Conservation (phyloP, 2,888 invertebrate species). For the Coenonympha arcania region DNA sequence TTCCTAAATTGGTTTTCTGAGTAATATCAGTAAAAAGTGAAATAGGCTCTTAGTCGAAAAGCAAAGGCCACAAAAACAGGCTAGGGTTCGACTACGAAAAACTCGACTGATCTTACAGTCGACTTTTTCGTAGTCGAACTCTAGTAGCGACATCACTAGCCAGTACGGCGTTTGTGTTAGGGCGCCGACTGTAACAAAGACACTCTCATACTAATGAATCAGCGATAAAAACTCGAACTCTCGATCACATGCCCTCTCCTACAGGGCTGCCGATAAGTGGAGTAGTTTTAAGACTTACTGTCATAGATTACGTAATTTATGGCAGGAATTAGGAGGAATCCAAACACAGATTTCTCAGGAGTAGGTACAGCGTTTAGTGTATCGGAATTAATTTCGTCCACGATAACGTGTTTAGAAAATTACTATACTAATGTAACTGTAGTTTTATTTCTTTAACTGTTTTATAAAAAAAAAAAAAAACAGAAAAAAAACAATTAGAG, state of each 20-base stretch:
- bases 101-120: neutral
- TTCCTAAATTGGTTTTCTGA: too few relatives aligned
- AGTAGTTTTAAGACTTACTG: constrained; percentile 15
- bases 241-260: constrained; percentile 55
- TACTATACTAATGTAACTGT: neutral
- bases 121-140: neutral
- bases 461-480: too few relatives aligned
- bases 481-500: too few relatives aligned
- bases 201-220: constrained; percentile 72
- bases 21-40: too few relatives aligned
- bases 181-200: constrained; percentile 57
- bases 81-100: neutral
- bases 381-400: constrained; percentile 5
- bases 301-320: constrained; percentile 17
- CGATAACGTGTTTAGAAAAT: neutral
- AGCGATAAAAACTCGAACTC: constrained; percentile 69
- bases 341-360: constrained; percentile 4
- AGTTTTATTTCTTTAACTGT: too few relatives aligned
- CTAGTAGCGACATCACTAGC: constrained; percentile 25
- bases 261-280: constrained; percentile 45
- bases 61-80: too few relatives aligned
- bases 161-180: constrained; percentile 34
- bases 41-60: too few relatives aligned
- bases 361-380: constrained; percentile 6
- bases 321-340: constrained; percentile 6